Evolutionary conservation across 2,113 vertebrate species (phyloP).

Genomic region (Melospiza melodia): DNA sequence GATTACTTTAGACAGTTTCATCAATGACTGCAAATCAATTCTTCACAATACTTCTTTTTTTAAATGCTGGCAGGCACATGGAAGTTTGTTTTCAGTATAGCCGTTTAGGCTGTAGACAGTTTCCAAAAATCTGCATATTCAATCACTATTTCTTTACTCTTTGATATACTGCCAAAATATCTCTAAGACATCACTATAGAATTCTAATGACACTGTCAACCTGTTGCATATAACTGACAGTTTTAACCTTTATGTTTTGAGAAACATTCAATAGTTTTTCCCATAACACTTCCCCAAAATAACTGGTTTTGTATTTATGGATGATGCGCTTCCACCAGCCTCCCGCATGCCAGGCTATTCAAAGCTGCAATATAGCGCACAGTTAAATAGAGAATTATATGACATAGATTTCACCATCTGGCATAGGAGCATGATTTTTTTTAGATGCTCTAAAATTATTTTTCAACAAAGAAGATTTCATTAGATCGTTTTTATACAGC

Average conservation of each 20-base stretch:
- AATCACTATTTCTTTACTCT: background rate
- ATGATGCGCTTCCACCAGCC: background rate
- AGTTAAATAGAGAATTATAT: background rate
- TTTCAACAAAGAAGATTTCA: background rate
- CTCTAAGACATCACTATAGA: background rate
- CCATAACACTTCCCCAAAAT: background rate
- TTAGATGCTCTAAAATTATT: conserved; percentile 7
- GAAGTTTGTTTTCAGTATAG: conserved; percentile 14
- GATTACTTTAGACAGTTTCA: background rate
- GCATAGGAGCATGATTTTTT: background rate
- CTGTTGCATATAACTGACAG: background rate
- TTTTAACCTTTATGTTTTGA: conserved; percentile 20
- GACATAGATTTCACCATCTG: conserved; percentile 8
- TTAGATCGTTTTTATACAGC: background rate
- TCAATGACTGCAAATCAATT: background rate
- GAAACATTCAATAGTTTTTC: conserved; percentile 8
- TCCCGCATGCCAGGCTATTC: background rate
- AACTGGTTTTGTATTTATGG: background rate
- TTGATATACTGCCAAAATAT: conserved; percentile 1
- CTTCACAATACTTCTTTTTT: conserved; percentile 6
- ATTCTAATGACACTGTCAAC: background rate
- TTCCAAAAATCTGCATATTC: conserved; percentile 8
- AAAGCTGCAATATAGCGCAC: background rate
- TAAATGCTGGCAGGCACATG: background rate
- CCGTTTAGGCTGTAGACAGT: background rate